These are phyloP conservation scores for Numenius arquata DNA, from an alignment of 2,113 vertebrate genomes.

Conservation along the genomic window DNA sequence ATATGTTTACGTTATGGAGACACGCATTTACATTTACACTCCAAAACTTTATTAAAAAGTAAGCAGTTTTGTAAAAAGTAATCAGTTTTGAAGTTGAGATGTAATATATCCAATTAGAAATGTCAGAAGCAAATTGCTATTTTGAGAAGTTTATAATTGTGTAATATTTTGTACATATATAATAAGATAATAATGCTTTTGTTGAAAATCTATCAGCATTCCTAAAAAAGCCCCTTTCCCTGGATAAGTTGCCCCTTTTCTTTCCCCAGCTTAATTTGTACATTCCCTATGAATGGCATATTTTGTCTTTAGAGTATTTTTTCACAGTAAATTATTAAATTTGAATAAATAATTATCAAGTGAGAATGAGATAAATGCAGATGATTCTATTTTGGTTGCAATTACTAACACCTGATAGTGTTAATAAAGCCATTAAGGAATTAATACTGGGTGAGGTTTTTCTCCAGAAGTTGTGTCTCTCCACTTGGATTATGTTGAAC, in stretches of 20 bases:
- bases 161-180: neutral
- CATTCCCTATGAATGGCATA: neutral
- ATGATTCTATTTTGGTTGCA: neutral
- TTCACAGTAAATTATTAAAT: neutral
- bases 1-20: neutral
- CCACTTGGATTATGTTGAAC: neutral
- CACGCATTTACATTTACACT: neutral
- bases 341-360: neutral
- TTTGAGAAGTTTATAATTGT: neutral
- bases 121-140: neutral
- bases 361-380: neutral
- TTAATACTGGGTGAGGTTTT: neutral
- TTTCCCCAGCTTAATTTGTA: neutral
- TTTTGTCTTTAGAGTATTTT: neutral
- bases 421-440: neutral
- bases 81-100: neutral
- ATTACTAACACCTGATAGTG: neutral
- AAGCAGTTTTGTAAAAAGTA: too few species aligned
- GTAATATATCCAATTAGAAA: neutral
- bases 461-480: neutral
- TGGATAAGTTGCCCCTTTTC: neutral
- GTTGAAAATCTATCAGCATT: neutral
- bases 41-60: neutral
- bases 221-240: fast-evolving
- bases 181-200: neutral